phyloP scores from a whole-genome alignment of 2,113 vertebrate species.

The Poecile atricapillus region DNA sequence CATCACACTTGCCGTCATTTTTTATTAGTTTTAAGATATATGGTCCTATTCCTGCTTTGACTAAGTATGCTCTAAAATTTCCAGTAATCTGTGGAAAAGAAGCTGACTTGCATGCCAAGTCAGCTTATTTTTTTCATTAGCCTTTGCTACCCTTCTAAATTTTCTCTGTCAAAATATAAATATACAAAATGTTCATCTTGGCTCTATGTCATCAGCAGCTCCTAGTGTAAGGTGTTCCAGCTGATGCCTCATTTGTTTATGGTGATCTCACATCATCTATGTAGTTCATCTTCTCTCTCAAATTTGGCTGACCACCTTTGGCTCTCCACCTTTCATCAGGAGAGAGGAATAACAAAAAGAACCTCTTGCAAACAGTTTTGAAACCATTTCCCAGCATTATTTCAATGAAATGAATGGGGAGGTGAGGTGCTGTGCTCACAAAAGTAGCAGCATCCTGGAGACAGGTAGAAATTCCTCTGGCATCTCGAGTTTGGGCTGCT shows the following conservation, averaged over 20 bases:
- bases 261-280: not conserved
- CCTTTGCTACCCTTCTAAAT: not conserved
- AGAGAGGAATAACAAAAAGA: not conserved
- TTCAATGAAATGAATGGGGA: not conserved
- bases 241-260: not conserved
- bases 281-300: not conserved
- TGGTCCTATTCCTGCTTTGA: not conserved
- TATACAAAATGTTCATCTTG: not conserved
- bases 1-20: not conserved
- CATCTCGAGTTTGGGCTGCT: not conserved
- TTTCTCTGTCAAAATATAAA: not conserved
- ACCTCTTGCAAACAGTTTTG: not conserved
- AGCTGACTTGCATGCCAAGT: not conserved
- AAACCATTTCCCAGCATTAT: not conserved
- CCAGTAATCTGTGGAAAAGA: not conserved
- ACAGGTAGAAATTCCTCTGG: not conserved
- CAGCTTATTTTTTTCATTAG: not conserved
- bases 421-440: not conserved
- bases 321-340: not conserved
- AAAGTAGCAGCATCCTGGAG: not conserved
- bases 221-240: not conserved
- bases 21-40: not conserved
- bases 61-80: not conserved
- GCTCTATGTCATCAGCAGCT: not conserved
- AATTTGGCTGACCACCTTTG: not conserved